Evolutionary conservation across 23 tunicate species (phyloP).

Genomic region (Corella eumyota): DNA sequence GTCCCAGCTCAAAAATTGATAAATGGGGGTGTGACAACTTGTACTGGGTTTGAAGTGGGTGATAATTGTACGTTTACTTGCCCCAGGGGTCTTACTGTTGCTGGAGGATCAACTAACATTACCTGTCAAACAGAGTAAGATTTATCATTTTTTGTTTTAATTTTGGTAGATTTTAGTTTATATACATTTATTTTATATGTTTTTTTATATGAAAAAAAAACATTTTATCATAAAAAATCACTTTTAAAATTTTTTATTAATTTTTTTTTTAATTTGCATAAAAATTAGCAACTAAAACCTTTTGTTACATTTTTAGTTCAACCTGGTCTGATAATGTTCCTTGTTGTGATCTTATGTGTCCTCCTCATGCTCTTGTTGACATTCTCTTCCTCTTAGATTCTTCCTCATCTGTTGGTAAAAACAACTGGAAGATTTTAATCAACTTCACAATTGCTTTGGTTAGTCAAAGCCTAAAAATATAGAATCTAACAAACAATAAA

Average conservation of each 20-base stretch:
- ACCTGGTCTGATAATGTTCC: constrained; percentile 36
- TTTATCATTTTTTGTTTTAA: neutral
- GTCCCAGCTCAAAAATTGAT: constrained; percentile 33
- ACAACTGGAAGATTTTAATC: constrained; percentile 38
- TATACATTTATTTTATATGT: neutral
- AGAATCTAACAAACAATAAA: neutral
- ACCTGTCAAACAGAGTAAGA: constrained; percentile 41
- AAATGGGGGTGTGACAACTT: constrained; percentile 37
- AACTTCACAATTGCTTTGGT: constrained; percentile 47
- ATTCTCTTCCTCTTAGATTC: constrained; percentile 50
- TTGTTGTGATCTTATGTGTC: constrained; percentile 66
- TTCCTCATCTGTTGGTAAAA: constrained; percentile 59
- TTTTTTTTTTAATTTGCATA: no score
- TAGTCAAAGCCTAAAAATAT: neutral
- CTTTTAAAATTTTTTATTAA: no score
- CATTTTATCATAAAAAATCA: no score
- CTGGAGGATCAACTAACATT: constrained; percentile 43
- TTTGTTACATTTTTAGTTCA: no score
- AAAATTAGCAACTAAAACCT: no score
- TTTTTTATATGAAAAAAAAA: neutral
- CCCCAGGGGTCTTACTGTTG: constrained; percentile 25
- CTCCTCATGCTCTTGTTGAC: constrained; percentile 70
- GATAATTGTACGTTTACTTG: constrained; percentile 49
- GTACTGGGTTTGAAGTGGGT: constrained; percentile 36
- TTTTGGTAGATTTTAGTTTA: neutral